Percentiles rank a stretch among this genome's conserved stretches.
These are phyloP conservation scores for Acleris cristana DNA, from an alignment of 2,888 invertebrate genomes.

Conservation along the genomic window DNA sequence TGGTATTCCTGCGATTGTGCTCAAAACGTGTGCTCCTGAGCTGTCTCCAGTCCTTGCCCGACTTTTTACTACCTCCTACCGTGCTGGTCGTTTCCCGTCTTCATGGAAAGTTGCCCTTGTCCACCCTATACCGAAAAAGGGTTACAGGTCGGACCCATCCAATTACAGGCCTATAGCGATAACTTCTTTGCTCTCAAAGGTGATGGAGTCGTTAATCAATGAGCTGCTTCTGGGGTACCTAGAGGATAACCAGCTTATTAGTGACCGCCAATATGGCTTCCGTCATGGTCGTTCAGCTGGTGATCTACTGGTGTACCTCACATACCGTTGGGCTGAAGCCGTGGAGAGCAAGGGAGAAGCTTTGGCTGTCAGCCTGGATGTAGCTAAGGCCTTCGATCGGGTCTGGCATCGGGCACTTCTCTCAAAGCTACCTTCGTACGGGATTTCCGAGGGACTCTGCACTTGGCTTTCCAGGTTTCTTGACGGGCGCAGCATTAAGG, in stretches of 20 bases:
- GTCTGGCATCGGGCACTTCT: constrained; percentile 21
- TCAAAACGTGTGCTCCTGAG: no score
- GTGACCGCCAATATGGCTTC: constrained; percentile 1
- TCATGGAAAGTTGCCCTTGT: no score
- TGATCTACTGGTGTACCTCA: constrained; percentile 4
- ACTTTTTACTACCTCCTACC: no score
- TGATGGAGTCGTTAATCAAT: background rate
- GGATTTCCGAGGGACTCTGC: constrained; percentile 23
- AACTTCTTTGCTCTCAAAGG: background rate
- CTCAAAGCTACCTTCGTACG: constrained; percentile 20
- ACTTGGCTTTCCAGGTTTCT: constrained; percentile 2
- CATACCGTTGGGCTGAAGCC: background rate
- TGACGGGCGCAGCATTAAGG: background rate
- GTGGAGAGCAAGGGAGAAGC: constrained; percentile 1
- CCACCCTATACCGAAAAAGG: no score
- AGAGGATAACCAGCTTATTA: no score
- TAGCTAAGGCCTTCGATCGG: background rate
- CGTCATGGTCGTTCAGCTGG: background rate
- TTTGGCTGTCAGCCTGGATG: constrained; percentile 2
- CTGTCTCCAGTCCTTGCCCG: no score
- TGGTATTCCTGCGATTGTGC: background rate
- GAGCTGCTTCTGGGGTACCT: background rate
- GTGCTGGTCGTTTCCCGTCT: no score
- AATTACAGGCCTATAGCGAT: no score
- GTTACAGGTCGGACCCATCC: no score